These are phyloP conservation scores for Spodoptera picta DNA, from an alignment of 2,888 invertebrate species.

Conservation along the genomic window DNA sequence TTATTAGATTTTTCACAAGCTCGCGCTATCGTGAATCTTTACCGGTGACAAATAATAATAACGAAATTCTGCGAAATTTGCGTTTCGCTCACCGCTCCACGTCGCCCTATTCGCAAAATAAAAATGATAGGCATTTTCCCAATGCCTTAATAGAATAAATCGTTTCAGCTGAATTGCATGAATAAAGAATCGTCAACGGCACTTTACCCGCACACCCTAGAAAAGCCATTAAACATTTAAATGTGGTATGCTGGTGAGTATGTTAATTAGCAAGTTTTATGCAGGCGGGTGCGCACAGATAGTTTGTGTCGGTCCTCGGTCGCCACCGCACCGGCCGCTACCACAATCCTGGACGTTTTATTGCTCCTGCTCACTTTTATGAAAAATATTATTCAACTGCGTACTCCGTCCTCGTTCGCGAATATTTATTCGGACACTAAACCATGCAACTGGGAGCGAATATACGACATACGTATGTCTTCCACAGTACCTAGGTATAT, in stretches of 20 bases:
- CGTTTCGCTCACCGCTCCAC: slow-evolving; percentile 64
- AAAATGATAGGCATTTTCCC: slow-evolving; percentile 70
- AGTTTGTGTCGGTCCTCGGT: slow-evolving; percentile 54
- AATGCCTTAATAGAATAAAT: slow-evolving; percentile 72
- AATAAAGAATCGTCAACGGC: slow-evolving; percentile 56
- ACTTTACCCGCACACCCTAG: slow-evolving; percentile 53
- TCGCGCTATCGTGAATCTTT: slow-evolving; percentile 73
- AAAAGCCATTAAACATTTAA: slow-evolving; percentile 64
- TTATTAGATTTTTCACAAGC: slow-evolving; percentile 79
- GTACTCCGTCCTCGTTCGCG: slow-evolving; percentile 19
- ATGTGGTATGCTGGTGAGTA: slow-evolving; percentile 61
- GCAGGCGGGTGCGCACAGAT: slow-evolving; percentile 61
- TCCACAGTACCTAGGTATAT: slow-evolving; percentile 11
- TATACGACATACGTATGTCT: slow-evolving; percentile 21
- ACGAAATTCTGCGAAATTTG: slow-evolving; percentile 79
- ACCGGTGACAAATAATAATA: slow-evolving; percentile 78
- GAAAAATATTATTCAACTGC: slow-evolving; percentile 57
- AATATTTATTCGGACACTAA: slow-evolving; percentile 47
- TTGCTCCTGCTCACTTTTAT: slow-evolving; percentile 56
- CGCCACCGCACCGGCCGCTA: slow-evolving; percentile 19
- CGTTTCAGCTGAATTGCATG: slow-evolving; percentile 59
- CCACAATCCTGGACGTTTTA: slow-evolving; percentile 57
- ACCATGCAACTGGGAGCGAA: slow-evolving; percentile 30
- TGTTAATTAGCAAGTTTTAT: slow-evolving; percentile 74
- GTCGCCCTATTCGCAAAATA: slow-evolving; percentile 60